Evolutionary conservation across 2,888 invertebrate species (phyloP).

Genomic region (Trilocha varians): DNA sequence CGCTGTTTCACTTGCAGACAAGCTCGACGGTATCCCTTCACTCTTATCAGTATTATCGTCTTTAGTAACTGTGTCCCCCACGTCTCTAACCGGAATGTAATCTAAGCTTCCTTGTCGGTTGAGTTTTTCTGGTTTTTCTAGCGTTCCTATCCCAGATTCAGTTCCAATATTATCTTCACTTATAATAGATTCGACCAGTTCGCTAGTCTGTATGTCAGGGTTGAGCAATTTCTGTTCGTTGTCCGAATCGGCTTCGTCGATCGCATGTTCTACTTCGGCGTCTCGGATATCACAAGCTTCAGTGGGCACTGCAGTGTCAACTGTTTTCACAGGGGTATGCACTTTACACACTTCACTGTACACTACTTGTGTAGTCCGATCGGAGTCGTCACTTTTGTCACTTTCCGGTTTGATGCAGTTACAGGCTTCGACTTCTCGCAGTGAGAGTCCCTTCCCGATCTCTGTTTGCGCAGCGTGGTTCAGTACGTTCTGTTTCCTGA

Average conservation of each 20-base stretch:
- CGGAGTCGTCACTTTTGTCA: slow-evolving; percentile 16
- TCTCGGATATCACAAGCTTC: slow-evolving; percentile 45
- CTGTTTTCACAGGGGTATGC: slow-evolving; percentile 64
- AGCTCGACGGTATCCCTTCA: slow-evolving; percentile 63
- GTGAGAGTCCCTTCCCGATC: slow-evolving; percentile 55
- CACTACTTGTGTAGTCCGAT: slow-evolving; percentile 51
- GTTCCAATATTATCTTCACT: slow-evolving; percentile 51
- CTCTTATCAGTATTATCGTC: slow-evolving; percentile 65
- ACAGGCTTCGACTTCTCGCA: slow-evolving; percentile 59
- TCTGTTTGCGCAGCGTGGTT: slow-evolving; percentile 65
- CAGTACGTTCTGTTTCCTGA: slow-evolving; percentile 37
- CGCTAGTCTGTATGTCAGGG: slow-evolving; percentile 24
- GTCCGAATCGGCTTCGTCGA: slow-evolving; percentile 33
- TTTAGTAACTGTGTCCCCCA: slow-evolving; percentile 51
- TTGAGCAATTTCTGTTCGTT: slow-evolving; percentile 26
- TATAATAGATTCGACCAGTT: slow-evolving; percentile 43
- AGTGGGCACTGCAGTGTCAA: slow-evolving; percentile 29
- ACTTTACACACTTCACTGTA: slow-evolving; percentile 79
- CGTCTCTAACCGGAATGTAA: slow-evolving; percentile 66
- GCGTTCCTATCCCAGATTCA: slow-evolving; percentile 53
- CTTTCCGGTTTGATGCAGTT: slow-evolving; percentile 32
- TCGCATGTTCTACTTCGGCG: slow-evolving; percentile 41
- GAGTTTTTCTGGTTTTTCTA: slow-evolving; percentile 47
- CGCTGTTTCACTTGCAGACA: slow-evolving; percentile 63
- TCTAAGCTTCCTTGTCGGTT: slow-evolving; percentile 62